Base-by-base conservation (phyloP, 30 jellyfish, hydroid and myxozoan genomes). In the Catostylus mosaicus region DNA sequence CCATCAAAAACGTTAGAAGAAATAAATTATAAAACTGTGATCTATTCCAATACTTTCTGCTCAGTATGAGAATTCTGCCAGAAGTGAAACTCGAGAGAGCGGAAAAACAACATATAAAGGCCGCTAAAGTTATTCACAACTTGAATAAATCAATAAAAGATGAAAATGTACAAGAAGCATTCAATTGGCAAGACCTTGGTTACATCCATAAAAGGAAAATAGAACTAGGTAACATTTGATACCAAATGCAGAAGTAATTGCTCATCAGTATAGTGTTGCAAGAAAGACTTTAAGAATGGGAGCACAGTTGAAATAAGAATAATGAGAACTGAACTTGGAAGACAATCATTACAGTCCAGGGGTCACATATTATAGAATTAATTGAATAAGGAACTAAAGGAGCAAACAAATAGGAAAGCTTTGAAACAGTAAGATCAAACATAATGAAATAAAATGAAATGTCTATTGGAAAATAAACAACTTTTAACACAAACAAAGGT, bases 51-150 rank as follows among this genome's bases (percentile, higher is more conserved):
- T 74, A 78, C 74, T 26, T 64, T 62, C 37, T 78, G 82, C 74
- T 78, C 89, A 43, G 80, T 78, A 64, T 78, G 89, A 82, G 89
- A 82, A 78, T 22, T 62, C 89, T 62, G 89, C 61, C 73, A 16
- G 62, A 33, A 33, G 70, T 74, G 20, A 65, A 69, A 43, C 46
- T 65, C 46, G 22, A 45, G 63, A 78, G 61, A 72, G 43, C 34
- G 48, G 86, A 77, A 56, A 37, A 38, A 37, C 78, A 69, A 30
- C 75, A 68, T 43, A 71, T 83, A n/a, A 83, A 80, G 71, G 93
- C 93, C 18, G 93, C 93, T 23, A 73, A 64, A 51, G 40, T 83
- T 8, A 83, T 83, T 40, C 45, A 74, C 86, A 68, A 40, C 8
- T 46, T 68, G 80, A 56, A 56, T 23, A 57, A 59, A 54, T 26